phyloP scores from a whole-genome alignment of 2,797 vertebrate species.

The Tenualosa thibaudeaui region DNA sequence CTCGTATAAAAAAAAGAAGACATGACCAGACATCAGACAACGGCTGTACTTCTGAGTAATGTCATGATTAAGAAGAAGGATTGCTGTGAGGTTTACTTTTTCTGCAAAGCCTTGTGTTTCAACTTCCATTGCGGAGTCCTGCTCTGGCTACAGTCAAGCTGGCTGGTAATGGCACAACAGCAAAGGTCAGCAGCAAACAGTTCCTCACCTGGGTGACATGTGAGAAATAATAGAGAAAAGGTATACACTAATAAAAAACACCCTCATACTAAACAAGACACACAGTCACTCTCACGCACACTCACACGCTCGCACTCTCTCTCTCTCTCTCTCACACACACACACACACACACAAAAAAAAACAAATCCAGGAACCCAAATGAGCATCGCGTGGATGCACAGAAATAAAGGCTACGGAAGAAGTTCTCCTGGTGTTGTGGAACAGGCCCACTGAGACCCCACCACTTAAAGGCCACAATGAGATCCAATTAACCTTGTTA shows the following conservation, averaged over 20 bases:
- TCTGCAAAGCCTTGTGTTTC: neutral
- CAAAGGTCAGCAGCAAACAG: neutral
- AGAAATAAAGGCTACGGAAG: neutral
- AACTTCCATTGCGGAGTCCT: neutral
- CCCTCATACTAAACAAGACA: neutral
- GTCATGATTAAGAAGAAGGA: neutral
- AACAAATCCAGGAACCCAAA: neutral
- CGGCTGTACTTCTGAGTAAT: neutral
- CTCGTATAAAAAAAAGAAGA: neutral
- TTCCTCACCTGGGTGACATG: neutral
- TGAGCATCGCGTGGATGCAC: neutral
- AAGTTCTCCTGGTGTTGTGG: neutral
- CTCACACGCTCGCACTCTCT: slow-evolving; percentile 1
- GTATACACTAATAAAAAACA: neutral
- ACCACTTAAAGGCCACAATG: neutral
- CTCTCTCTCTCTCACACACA: neutral
- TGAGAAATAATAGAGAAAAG: neutral
- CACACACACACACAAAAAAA: neutral
- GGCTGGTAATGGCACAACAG: neutral
- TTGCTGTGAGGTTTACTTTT: neutral
- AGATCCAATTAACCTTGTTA: slow-evolving; percentile 16
- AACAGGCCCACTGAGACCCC: neutral
- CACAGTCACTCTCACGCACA: neutral
- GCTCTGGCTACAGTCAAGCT: neutral
- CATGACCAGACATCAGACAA: neutral